Base-by-base conservation (phyloP, 1,140 invertebrate species). In the Euura saliciscinereae region DNA sequence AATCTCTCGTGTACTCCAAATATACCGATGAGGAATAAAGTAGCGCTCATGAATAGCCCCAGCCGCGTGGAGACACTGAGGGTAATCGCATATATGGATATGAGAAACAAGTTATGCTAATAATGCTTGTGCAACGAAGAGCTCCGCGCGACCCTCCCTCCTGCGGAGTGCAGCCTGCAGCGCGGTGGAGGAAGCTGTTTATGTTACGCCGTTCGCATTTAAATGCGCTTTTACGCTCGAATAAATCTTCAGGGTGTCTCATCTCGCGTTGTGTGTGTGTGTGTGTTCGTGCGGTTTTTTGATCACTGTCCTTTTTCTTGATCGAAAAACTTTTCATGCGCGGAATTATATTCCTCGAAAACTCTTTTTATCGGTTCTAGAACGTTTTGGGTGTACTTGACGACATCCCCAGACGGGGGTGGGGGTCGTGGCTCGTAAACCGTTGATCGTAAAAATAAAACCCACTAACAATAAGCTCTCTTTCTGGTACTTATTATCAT, bases 21-120 rank as follows among this genome's bases (percentile, higher is more conserved):
- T 28, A 28, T 28, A 28, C 28, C 28, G 28, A 28, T 28, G 28
- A 59, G 13, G 51, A 59, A 59, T 59, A n/a, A 59, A 59, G 51
- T 6, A 59, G 51, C 51, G 5, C 13, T 59, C 8, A 11, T 6
- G 6, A 59, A 59, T 59, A n/a, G 8, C 51, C 51, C 3, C 13
- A 8, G 2, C 51, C 51, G 51, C 51, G 13, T 59, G 51, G 68
- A 70, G 74, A 68, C 66, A 2, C 28, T 28, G 28, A 28, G 28
- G 8, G 43, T 67, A 75, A 75, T 70, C 74, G 72, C 71, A 75
- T 70, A 59, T 6, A 70, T 75, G 74, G 68, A 72, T 75, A 72
- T 70, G 68, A 72, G 59, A 65, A 28, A 66, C 45, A 59, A 72
- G 68, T 75, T 72, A 75, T 72, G 68, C 70, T 75, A 75, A 72